Conservation (phyloP, 2,113 vertebrate genomes). For the Notothenia coriiceps region DNA sequence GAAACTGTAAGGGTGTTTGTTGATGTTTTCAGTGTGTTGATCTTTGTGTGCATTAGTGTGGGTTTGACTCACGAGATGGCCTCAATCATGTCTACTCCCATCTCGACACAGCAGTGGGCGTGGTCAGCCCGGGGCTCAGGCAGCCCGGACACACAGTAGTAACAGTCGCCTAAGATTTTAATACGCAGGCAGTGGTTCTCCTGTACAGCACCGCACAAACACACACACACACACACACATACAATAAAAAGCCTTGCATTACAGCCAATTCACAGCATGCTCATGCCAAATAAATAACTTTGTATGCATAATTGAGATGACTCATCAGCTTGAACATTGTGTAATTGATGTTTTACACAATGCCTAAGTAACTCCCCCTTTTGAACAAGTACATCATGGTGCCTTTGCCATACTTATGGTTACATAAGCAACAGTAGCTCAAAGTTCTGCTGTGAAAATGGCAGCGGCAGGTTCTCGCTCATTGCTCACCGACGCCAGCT, state of each 20-base stretch:
- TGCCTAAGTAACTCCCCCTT: constrained; percentile 19
- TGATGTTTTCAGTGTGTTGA: not conserved
- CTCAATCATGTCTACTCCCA: constrained; percentile 99
- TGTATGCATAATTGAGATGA: constrained; percentile 41
- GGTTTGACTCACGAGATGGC: constrained; percentile 92
- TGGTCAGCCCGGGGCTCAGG: constrained; percentile 94
- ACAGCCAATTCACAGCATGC: constrained; percentile 22
- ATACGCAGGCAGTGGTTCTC: constrained; percentile 97
- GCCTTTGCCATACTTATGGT: constrained; percentile 20
- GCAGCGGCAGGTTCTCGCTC: constrained; percentile 1
- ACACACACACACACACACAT: constrained; percentile 5
- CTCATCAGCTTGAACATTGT: constrained; percentile 24
- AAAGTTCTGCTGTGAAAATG: constrained; percentile 29
- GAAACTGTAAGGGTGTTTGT: not conserved
- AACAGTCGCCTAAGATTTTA: constrained; percentile 97
- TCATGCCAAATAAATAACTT: constrained; percentile 19
- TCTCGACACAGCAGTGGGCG: constrained; percentile 97
- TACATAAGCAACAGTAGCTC: constrained; percentile 19
- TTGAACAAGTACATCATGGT: constrained; percentile 11
- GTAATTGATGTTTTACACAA: constrained; percentile 47
- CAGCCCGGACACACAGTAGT: constrained; percentile 96
- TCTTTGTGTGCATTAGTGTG: not conserved
- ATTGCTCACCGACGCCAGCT: constrained; percentile 92
- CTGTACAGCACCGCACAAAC: constrained; percentile 69
- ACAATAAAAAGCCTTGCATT: constrained; percentile 11